phyloP scores from a whole-genome alignment of 37 sponge, comb jelly and placozoan species.

The Haliclona indistincta region DNA sequence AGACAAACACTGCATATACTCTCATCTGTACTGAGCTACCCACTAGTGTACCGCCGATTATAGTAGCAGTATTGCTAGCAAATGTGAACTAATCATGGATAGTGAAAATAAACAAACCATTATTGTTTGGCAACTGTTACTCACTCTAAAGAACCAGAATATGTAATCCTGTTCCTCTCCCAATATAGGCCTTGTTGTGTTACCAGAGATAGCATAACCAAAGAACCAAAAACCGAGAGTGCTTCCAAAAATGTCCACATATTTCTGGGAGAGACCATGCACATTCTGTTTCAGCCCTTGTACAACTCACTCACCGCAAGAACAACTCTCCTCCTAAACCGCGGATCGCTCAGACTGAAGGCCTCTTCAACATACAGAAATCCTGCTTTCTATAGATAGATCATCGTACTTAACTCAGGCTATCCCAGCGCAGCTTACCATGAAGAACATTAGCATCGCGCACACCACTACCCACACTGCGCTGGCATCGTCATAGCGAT shows the following conservation, averaged over 20 bases:
- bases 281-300: neutral
- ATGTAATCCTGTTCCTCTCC: conserved; percentile 73
- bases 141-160: conserved; percentile 68
- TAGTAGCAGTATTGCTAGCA: conserved; percentile 91
- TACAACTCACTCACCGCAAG: conserved; percentile 60
- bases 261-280: conserved; percentile 38
- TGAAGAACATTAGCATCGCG: conserved; percentile 90
- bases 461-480: conserved; percentile 77
- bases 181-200: conserved; percentile 22
- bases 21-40: conserved; percentile 70
- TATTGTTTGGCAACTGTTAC: neutral
- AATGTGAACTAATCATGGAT: conserved; percentile 82
- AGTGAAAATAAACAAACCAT: neutral
- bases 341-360: conserved; percentile 55
- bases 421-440: conserved; percentile 49
- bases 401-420: neutral
- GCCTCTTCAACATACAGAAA: conserved; percentile 81
- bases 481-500: conserved; percentile 86
- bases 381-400: conserved; percentile 79
- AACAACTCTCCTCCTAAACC: conserved; percentile 72
- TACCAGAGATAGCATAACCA: conserved; percentile 82
- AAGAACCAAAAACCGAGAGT: conserved; percentile 78
- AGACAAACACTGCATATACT: conserved; percentile 51
- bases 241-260: conserved; percentile 67
- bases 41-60: conserved; percentile 76